Percentiles rank a stretch among this genome's conserved stretches.
Evolutionary conservation across 1,140 invertebrate genomes (phyloP).

Genomic region (Amyelois transitella): DNA sequence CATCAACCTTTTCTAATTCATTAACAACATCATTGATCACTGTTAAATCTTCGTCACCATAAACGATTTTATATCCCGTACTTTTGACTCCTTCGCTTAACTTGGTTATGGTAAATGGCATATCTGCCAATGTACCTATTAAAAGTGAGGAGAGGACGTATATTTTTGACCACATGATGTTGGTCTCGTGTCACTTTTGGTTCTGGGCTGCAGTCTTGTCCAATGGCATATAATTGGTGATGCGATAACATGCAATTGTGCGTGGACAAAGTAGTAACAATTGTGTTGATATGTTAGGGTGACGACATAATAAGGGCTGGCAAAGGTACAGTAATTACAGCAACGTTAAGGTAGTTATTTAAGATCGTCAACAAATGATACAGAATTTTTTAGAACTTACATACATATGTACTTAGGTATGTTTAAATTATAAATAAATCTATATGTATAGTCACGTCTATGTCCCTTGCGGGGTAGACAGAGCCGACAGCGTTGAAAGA

Average conservation of each 20-base stretch:
- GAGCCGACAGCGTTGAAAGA: too few relatives aligned
- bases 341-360: too few relatives aligned
- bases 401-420: too few relatives aligned
- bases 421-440: too few relatives aligned
- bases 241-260: constrained; percentile 17
- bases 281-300: neutral
- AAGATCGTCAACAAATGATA: too few relatives aligned
- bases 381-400: too few relatives aligned
- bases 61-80: constrained; percentile 39
- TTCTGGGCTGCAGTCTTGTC: constrained; percentile 6
- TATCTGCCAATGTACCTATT: constrained; percentile 15
- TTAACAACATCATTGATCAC: constrained; percentile 46
- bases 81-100: constrained; percentile 41
- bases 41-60: constrained; percentile 49
- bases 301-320: neutral
- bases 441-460: too few relatives aligned
- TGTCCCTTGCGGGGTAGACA: too few relatives aligned
- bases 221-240: constrained; percentile 5
- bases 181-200: constrained; percentile 6
- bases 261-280: constrained; percentile 10
- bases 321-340: neutral
- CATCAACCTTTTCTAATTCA: constrained; percentile 33
- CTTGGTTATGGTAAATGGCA: constrained; percentile 33
- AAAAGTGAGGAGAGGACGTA: constrained; percentile 11
- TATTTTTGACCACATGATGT: constrained; percentile 32